These are phyloP conservation scores for Macrobrachium nipponense DNA, from an alignment of 1,140 invertebrate species.

Conservation along the genomic window DNA sequence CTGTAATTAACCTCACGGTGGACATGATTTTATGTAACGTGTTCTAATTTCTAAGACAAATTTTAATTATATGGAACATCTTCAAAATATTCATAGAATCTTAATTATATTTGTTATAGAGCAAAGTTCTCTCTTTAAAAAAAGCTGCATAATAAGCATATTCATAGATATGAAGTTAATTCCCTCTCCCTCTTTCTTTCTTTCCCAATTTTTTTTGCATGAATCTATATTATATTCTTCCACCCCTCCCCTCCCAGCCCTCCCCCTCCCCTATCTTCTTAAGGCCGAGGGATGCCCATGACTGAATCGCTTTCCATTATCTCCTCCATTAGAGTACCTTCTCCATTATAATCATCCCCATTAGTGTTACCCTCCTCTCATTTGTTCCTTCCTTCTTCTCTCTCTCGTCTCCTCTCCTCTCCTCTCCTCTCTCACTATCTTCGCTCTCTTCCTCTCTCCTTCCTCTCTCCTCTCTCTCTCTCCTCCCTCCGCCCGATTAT, in stretches of 20 bases:
- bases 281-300: not conserved
- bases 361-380: not conserved
- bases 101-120: not conserved
- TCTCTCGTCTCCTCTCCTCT: not conserved
- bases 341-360: not conserved
- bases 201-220: not conserved
- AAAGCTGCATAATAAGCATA: not conserved
- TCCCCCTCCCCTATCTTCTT: not conserved
- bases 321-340: not conserved
- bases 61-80: too few relatives aligned
- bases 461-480: not conserved
- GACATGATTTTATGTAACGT: too few relatives aligned
- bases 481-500: not conserved
- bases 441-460: not conserved
- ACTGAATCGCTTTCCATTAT: not conserved
- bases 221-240: not conserved
- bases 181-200: constrained; percentile 1
- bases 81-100: too few relatives aligned
- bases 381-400: not conserved
- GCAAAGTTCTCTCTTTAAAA: not conserved
- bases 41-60: too few relatives aligned
- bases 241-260: not conserved
- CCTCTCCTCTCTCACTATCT: not conserved
- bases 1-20: too few relatives aligned
- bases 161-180: not conserved